These are phyloP conservation scores for Trilocha varians DNA, from an alignment of 2,888 invertebrate species.

Conservation along the genomic window DNA sequence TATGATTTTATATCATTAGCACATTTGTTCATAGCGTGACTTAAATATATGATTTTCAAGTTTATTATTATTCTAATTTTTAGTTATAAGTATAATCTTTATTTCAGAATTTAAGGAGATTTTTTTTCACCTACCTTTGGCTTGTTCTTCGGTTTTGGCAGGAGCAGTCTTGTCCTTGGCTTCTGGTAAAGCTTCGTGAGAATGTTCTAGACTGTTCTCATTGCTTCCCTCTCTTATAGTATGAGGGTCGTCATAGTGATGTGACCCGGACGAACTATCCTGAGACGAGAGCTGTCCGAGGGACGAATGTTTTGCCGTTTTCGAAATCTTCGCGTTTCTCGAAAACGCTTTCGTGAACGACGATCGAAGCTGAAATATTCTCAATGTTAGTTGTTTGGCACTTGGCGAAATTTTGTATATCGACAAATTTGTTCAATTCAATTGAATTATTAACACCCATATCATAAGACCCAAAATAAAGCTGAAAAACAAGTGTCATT, in stretches of 20 bases:
- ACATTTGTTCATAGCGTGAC: not conserved
- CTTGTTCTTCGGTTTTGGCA: conserved; percentile 47
- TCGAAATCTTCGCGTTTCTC: conserved; percentile 84
- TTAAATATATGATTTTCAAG: not conserved
- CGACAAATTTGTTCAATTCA: no score
- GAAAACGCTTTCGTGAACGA: conserved; percentile 99
- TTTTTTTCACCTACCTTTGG: conserved; percentile 57
- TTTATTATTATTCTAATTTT: not conserved
- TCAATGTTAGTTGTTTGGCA: no score
- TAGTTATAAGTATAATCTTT: not conserved
- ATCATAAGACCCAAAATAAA: no score
- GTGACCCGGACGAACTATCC: conserved; percentile 64
- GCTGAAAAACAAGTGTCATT: no score
- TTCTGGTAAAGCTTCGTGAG: conserved; percentile 59
- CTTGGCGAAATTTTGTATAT: no score
- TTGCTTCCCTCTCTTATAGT: conserved; percentile 68
- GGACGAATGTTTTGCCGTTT: conserved; percentile 75
- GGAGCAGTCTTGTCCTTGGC: conserved; percentile 48
- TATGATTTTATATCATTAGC: not conserved
- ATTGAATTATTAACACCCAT: no score
- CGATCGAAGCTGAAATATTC: conserved; percentile 89
- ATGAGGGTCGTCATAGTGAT: conserved; percentile 68
- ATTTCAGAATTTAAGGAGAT: conserved; percentile 8
- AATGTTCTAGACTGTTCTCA: conserved; percentile 69
- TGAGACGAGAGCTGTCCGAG: conserved; percentile 69